Conservation (phyloP, 2,888 invertebrate genomes). For the Lasioglossum lativentre region DNA sequence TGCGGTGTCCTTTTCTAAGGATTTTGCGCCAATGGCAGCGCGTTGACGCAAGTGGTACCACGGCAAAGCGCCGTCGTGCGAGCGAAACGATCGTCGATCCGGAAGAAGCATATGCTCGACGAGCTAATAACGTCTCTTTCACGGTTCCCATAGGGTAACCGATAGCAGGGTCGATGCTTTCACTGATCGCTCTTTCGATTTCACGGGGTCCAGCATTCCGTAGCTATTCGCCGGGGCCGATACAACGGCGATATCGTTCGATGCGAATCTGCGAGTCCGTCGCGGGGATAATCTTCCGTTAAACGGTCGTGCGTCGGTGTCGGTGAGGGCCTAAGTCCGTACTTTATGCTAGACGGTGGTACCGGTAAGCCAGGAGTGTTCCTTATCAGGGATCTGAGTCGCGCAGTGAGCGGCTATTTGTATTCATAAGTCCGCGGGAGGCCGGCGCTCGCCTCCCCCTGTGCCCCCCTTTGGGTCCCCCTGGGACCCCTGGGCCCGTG, state of each 20-base stretch:
- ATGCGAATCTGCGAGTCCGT: conserved; percentile 64
- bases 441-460: conserved; percentile 80
- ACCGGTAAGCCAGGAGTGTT: conserved; percentile 69
- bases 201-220: conserved; percentile 38
- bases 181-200: background rate
- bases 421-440: conserved; percentile 85
- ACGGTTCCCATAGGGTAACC: conserved; percentile 44
- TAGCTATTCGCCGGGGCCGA: conserved; percentile 36
- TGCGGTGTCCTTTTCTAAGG: background rate
- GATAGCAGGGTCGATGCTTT: conserved; percentile 14
- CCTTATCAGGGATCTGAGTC: conserved; percentile 84
- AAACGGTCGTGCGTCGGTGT: conserved; percentile 74
- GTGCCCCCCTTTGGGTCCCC: background rate
- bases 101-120: conserved; percentile 22
- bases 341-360: conserved; percentile 70
- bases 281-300: conserved; percentile 76
- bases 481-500: conserved; percentile 61
- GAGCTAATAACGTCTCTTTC: conserved; percentile 52
- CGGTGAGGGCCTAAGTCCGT: conserved; percentile 59
- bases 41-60: background rate
- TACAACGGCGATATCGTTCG: conserved; percentile 66
- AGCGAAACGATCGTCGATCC: conserved; percentile 3
- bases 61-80: background rate
- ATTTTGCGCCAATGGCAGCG: background rate
- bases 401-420: conserved; percentile 85